phyloP scores from a whole-genome alignment of 2,888 invertebrate species.

The Atrina japonica region DNA sequence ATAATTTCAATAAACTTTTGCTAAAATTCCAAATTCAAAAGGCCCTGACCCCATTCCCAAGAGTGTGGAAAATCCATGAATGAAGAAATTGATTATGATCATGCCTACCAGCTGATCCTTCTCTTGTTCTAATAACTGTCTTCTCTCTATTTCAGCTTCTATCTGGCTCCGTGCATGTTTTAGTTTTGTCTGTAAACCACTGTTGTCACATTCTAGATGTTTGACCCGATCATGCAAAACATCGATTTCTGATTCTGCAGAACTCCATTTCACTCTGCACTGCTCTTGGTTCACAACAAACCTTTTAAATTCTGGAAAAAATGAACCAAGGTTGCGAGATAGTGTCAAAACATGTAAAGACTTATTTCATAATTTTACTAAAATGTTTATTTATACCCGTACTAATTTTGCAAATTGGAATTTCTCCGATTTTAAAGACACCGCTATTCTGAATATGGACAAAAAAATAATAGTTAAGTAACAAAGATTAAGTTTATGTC shows the following conservation, averaged over 20 bases:
- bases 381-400: neutral
- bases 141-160: slow-evolving; percentile 89
- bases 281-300: slow-evolving; percentile 88
- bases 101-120: slow-evolving; percentile 87
- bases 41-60: too few relatives aligned
- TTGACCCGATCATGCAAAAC: slow-evolving; percentile 88
- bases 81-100: too few relatives aligned
- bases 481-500: too few relatives aligned
- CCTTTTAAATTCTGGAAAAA: slow-evolving; percentile 86
- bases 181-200: slow-evolving; percentile 90
- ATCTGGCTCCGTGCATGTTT: slow-evolving; percentile 88
- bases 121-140: slow-evolving; percentile 87
- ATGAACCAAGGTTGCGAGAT: slow-evolving; percentile 11
- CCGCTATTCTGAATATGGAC: too few relatives aligned
- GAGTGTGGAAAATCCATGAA: too few relatives aligned
- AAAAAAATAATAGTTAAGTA: too few relatives aligned
- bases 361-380: too few relatives aligned
- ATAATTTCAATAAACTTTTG: too few relatives aligned
- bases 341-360: too few relatives aligned
- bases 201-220: slow-evolving; percentile 87
- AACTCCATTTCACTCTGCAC: slow-evolving; percentile 86
- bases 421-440: too few relatives aligned
- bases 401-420: neutral
- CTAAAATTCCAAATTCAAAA: too few relatives aligned
- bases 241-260: slow-evolving; percentile 87